Percentiles rank a stretch among this genome's conserved stretches.
These are phyloP conservation scores for Amia ocellicauda DNA, from an alignment of 2,113 vertebrate genomes.

Conservation along the genomic window DNA sequence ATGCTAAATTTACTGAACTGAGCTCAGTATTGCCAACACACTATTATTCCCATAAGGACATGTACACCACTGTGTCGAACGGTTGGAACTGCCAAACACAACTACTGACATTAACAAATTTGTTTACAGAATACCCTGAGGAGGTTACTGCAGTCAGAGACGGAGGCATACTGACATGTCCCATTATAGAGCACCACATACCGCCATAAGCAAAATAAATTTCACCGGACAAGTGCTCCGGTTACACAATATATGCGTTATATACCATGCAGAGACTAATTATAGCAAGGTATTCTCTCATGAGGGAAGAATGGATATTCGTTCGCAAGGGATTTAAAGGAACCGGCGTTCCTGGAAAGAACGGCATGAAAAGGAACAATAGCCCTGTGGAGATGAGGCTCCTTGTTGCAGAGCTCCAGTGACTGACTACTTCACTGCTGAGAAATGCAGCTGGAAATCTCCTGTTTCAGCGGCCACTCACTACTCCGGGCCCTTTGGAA, in stretches of 20 bases:
- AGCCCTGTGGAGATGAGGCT: too few relatives aligned
- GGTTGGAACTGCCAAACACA: too few relatives aligned
- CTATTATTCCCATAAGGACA: too few relatives aligned
- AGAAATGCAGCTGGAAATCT: background rate
- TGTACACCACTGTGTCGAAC: too few relatives aligned
- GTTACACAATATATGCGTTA: slow-evolving; percentile 11
- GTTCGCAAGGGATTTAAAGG: background rate
- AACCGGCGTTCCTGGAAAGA: slow-evolving; percentile 5
- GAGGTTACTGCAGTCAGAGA: slow-evolving; percentile 19
- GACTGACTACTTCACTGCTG: background rate
- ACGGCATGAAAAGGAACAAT: background rate
- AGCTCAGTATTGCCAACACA: too few relatives aligned
- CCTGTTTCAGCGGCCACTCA: background rate
- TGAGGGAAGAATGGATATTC: background rate
- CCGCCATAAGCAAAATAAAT: slow-evolving; percentile 21
- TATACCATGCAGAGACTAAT: background rate
- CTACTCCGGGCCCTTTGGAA: too few relatives aligned
- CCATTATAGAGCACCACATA: slow-evolving; percentile 21
- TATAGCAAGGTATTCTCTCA: slow-evolving; percentile 2
- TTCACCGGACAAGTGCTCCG: slow-evolving; percentile 14
- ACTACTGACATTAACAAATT: too few relatives aligned
- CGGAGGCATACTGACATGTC: slow-evolving; percentile 25
- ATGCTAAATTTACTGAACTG: too few relatives aligned
- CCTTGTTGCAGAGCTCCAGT: background rate
- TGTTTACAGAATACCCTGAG: background rate